Percentiles rank a stretch among this genome's conserved stretches.
phyloP scores from a whole-genome alignment of 2,888 invertebrate species.

The Urechis unicinctus region DNA sequence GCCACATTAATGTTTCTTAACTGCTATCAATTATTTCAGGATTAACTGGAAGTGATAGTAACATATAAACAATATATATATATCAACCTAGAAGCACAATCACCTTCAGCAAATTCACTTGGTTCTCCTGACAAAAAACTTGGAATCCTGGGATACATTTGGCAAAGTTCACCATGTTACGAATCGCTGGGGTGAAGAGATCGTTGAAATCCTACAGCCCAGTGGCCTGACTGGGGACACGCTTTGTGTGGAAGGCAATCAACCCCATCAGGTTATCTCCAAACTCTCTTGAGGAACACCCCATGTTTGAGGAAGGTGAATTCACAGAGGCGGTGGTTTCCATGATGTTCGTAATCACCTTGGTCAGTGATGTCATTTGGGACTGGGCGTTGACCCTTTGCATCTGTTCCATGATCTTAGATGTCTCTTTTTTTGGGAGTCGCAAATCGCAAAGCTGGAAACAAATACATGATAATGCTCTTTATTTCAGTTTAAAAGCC shows the following conservation, averaged over 20 bases:
- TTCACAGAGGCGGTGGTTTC: constrained; percentile 93
- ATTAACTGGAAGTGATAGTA: constrained; percentile 8
- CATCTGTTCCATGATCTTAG: constrained; percentile 98
- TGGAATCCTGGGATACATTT: constrained; percentile 96
- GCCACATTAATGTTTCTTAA: too few relatives aligned
- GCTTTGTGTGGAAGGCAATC: constrained; percentile 62
- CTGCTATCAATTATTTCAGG: too few relatives aligned
- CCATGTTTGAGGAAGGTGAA: constrained; percentile 78
- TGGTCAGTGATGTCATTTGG: constrained; percentile 56
- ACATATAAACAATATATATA: not conserved
- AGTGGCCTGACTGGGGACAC: constrained; percentile 69
- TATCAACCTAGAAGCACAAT: not conserved
- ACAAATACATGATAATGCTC: too few relatives aligned
- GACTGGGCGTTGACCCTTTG: constrained; percentile 57
- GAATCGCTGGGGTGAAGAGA: constrained; percentile 92
- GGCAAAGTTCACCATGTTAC: constrained; percentile 96
- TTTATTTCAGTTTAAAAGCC: too few relatives aligned
- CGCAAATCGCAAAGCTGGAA: constrained; percentile 99
- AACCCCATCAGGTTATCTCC: constrained; percentile 34
- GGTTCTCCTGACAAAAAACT: constrained; percentile 87
- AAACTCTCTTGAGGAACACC: constrained; percentile 36
- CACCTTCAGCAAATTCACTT: constrained; percentile 85
- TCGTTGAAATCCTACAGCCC: constrained; percentile 93
- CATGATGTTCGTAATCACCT: constrained; percentile 79
- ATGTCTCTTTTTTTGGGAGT: constrained; percentile 98